Evolutionary conservation across 2,113 vertebrate genomes (phyloP).

Genomic region (Ptychochromis oligacanthus): DNA sequence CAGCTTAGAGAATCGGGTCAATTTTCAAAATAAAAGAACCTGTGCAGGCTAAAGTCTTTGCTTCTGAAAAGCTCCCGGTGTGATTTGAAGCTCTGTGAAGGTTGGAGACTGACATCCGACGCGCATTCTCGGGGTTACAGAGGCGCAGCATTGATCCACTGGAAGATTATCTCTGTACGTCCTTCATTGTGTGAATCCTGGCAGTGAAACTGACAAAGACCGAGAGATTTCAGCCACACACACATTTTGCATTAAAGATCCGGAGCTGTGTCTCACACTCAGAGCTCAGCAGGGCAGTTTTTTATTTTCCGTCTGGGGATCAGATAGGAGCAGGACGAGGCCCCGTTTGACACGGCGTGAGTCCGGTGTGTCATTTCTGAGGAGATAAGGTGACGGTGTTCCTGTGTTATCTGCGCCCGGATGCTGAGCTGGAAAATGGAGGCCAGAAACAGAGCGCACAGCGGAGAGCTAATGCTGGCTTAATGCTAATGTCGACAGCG

Average conservation of each 20-base stretch:
- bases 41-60: not conserved
- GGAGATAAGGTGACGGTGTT: slow-evolving; percentile 73
- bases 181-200: slow-evolving; percentile 54
- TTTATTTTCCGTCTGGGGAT: slow-evolving; percentile 68
- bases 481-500: slow-evolving; percentile 67
- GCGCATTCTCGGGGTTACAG: not conserved
- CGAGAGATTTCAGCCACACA: slow-evolving; percentile 32
- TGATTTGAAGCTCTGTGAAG: not conserved
- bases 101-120: not conserved
- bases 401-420: slow-evolving; percentile 68
- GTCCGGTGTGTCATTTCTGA: slow-evolving; percentile 74
- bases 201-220: slow-evolving; percentile 55
- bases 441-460: slow-evolving; percentile 40
- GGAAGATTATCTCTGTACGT: slow-evolving; percentile 38
- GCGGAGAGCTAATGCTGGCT: slow-evolving; percentile 57
- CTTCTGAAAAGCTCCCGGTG: not conserved
- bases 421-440: slow-evolving; percentile 69
- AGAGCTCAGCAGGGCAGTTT: slow-evolving; percentile 58
- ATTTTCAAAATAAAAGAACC: not conserved
- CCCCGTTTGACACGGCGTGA: slow-evolving; percentile 66
- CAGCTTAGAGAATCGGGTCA: not conserved
- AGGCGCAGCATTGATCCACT: not conserved
- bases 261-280: slow-evolving; percentile 58
- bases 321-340: slow-evolving; percentile 71
- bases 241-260: slow-evolving; percentile 49